phyloP scores from a whole-genome alignment of 1,140 invertebrate genomes.

The Drosophila truncata region DNA sequence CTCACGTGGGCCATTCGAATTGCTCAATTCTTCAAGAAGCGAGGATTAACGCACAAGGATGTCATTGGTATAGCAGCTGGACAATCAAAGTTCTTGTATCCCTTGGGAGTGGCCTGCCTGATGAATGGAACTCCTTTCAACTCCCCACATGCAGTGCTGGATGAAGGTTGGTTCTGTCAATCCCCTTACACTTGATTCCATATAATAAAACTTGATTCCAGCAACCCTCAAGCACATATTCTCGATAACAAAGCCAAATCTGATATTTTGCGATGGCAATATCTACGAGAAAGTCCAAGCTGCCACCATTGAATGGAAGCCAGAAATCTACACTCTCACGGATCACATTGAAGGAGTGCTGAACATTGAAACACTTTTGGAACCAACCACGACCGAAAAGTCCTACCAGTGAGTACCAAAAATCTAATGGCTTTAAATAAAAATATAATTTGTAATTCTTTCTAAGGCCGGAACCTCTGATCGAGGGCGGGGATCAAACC shows the following conservation, averaged over 20 bases:
- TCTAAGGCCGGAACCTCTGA: slow-evolving; percentile 53
- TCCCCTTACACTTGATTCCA: neutral
- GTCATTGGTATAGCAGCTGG: slow-evolving; percentile 60
- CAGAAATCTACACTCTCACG: slow-evolving; percentile 41
- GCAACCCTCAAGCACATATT: slow-evolving; percentile 57
- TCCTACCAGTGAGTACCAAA: slow-evolving; percentile 54
- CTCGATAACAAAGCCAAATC: slow-evolving; percentile 52
- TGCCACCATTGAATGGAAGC: neutral
- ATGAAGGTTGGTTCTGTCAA: slow-evolving; percentile 33
- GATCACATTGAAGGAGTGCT: slow-evolving; percentile 49
- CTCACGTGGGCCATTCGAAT: slow-evolving; percentile 64
- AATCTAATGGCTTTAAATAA: neutral
- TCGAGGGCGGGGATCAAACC: slow-evolving; percentile 56
- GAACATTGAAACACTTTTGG: slow-evolving; percentile 53
- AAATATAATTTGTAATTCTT: neutral
- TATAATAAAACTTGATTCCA: neutral
- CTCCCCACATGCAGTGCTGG: slow-evolving; percentile 15
- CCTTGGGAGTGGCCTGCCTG: slow-evolving; percentile 57
- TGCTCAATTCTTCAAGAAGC: slow-evolving; percentile 13
- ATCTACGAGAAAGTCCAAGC: slow-evolving; percentile 51
- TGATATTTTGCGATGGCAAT: slow-evolving; percentile 68
- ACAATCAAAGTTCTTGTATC: slow-evolving; percentile 56
- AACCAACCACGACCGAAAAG: slow-evolving; percentile 50
- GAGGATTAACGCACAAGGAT: slow-evolving; percentile 28
- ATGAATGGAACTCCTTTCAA: slow-evolving; percentile 58